Base-by-base conservation (phyloP, 2,888 invertebrate species). In the Perizoma affinitatum region DNA sequence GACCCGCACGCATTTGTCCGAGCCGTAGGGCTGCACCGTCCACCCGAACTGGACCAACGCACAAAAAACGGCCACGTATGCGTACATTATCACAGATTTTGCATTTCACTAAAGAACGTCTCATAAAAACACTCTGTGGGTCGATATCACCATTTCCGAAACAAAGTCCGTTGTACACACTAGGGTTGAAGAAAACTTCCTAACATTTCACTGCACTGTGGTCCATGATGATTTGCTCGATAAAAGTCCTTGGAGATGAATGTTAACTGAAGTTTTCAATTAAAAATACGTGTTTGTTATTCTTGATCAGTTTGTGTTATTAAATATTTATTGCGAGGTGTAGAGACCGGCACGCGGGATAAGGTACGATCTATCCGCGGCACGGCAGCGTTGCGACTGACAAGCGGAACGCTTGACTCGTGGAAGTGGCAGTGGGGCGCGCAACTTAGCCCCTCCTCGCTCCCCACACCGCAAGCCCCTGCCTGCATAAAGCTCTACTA, bases 61-160 rank as follows among this genome's bases (percentile, higher is more conserved):
- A 91, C 93, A 94, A 59, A 91, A 80, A 76, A 90, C 82, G 73
- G 84, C 83, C 77, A 85, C 83, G 73, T 84, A 77, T 75, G 86
- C 78, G 80, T 86, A 88, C 92, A 92, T 92, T 88, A 88, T 91
- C 92, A 92, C 91, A 90, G 90, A 88, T 84, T 86, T 88, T 85
- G 90, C 90, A 90, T 90, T 90, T 88, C 90, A 90, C 88, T 87
- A 82, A 74, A 78, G 77, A 88, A 88, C 82, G 87, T 90, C 90
- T 92, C 90, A 92, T 92, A 91, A 91, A 88, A 89, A 90, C 91
- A 88, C 89, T 85, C 88, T 77, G 84, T 88, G 90, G 91, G 92
- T 91, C 91, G 92, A 91, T 91, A 92, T 87, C 88, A 92, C 90
- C 91, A 92, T 92, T 89, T 91, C 91, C 90, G 89, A 90, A 91